Percentiles rank a stretch among this genome's conserved stretches.
Conservation (phyloP, 2,888 invertebrate genomes). For the Sepioteuthis lessoniana region DNA sequence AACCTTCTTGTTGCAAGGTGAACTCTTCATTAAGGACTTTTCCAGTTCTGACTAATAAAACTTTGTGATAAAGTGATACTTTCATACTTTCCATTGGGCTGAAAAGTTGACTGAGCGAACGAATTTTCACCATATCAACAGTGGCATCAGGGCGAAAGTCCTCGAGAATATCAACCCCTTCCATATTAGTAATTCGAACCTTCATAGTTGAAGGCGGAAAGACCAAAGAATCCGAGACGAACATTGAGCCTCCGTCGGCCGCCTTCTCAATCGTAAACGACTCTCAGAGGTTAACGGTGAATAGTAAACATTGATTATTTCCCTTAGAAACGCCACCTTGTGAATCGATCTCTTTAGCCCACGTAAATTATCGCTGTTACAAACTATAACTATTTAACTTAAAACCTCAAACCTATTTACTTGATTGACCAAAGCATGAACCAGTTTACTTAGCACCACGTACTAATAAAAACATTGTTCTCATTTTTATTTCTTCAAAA, state of each 20-base stretch:
- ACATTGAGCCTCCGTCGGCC: slow-evolving; percentile 65
- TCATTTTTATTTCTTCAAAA: not conserved
- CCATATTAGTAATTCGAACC: slow-evolving; percentile 72
- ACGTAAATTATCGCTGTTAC: not conserved
- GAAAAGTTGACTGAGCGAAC: slow-evolving; percentile 74
- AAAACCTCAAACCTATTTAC: not conserved
- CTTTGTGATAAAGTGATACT: slow-evolving; percentile 73
- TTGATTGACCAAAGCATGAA: too few relatives aligned
- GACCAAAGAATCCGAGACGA: slow-evolving; percentile 74
- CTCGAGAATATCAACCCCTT: slow-evolving; percentile 71
- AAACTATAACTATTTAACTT: not conserved
- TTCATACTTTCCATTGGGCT: slow-evolving; percentile 73
- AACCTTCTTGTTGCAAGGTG: slow-evolving; percentile 71
- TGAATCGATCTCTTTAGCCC: not conserved
- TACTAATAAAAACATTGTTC: not conserved
- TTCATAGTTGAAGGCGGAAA: slow-evolving; percentile 71
- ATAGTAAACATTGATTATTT: not conserved
- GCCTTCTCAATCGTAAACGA: slow-evolving; percentile 24
- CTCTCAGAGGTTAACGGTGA: not conserved
- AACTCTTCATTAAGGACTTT: slow-evolving; percentile 73
- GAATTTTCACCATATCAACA: slow-evolving; percentile 75
- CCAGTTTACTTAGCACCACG: too few relatives aligned
- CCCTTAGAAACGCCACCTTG: slow-evolving; percentile 41
- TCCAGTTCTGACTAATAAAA: slow-evolving; percentile 73
- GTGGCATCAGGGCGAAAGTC: slow-evolving; percentile 72